These are phyloP conservation scores for Omphaloscelis lunosa DNA, from an alignment of 2,888 invertebrate species.

Conservation along the genomic window DNA sequence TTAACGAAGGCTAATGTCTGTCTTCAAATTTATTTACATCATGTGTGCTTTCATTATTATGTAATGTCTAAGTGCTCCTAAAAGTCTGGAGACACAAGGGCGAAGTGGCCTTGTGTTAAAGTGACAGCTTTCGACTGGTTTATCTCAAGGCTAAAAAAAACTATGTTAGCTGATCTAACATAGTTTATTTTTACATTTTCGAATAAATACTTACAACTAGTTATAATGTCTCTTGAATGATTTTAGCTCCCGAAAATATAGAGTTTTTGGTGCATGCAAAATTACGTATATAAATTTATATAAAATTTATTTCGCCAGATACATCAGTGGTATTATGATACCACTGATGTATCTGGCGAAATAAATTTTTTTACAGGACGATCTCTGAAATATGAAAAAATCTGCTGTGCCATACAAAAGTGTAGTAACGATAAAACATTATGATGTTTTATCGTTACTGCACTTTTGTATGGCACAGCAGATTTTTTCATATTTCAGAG, in stretches of 20 bases:
- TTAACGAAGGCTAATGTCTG: neutral
- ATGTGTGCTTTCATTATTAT: slow-evolving; percentile 21
- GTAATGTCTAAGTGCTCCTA: slow-evolving; percentile 6
- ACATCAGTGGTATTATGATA: neutral
- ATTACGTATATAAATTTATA: neutral
- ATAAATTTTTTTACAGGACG: no score
- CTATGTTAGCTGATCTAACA: neutral
- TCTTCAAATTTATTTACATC: neutral
- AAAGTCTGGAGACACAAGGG: slow-evolving; percentile 41
- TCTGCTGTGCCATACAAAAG: no score
- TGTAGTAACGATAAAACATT: no score
- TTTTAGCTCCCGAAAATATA: neutral
- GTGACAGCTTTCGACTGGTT: slow-evolving; percentile 19
- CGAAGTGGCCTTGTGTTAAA: slow-evolving; percentile 22
- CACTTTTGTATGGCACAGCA: neutral
- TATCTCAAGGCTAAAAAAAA: slow-evolving; percentile 37
- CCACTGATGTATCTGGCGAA: neutral
- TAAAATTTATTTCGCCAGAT: neutral
- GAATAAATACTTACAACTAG: neutral
- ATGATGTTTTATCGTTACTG: neutral
- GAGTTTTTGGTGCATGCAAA: neutral
- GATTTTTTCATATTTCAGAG: neutral
- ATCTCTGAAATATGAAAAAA: no score
- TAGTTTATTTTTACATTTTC: neutral
- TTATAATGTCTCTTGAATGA: neutral